Percentiles rank a stretch among this genome's conserved stretches.
phyloP scores from a whole-genome alignment of 2,888 invertebrate genomes.

The Nemapogon koenigi region DNA sequence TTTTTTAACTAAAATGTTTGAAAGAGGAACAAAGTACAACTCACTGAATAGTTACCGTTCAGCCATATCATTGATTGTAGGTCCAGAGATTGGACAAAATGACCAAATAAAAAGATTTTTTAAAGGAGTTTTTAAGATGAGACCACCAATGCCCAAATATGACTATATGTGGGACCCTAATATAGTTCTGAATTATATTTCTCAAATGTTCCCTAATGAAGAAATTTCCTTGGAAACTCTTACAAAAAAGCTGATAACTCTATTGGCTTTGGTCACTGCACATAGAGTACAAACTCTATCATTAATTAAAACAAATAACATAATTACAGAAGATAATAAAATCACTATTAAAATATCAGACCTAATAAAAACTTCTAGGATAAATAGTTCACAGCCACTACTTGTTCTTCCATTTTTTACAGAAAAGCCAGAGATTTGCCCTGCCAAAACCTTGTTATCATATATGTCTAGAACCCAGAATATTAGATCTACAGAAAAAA shows the following conservation, averaged over 20 bases:
- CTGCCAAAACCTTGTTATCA: not conserved
- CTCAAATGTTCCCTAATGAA: not conserved
- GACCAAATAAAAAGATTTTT: conserved; percentile 10
- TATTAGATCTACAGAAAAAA: not conserved
- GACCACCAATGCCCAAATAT: conserved; percentile 10
- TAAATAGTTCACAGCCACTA: not conserved
- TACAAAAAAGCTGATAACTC: not conserved
- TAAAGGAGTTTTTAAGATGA: conserved; percentile 11
- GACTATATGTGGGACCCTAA: conserved; percentile 8
- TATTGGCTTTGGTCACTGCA: conserved; percentile 1
- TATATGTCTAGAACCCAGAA: not conserved
- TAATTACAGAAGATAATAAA: not conserved
- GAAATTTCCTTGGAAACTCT: not conserved
- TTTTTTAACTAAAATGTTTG: conserved; percentile 4
- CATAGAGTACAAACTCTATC: conserved; percentile 1
- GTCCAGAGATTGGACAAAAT: conserved; percentile 5
- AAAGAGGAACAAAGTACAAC: conserved; percentile 4
- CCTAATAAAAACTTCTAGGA: not conserved
- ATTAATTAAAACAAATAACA: not conserved
- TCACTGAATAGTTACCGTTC: conserved; percentile 9
- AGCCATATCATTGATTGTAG: conserved; percentile 6
- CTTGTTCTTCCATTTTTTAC: not conserved
- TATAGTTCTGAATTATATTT: conserved; percentile 6
- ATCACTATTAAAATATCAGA: not conserved
- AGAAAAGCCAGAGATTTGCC: not conserved